Evolutionary conservation across 2,888 invertebrate genomes (phyloP), one percentile per base, ranked within the genome.

Genomic region (Schizotus pectinicornis): DNA sequence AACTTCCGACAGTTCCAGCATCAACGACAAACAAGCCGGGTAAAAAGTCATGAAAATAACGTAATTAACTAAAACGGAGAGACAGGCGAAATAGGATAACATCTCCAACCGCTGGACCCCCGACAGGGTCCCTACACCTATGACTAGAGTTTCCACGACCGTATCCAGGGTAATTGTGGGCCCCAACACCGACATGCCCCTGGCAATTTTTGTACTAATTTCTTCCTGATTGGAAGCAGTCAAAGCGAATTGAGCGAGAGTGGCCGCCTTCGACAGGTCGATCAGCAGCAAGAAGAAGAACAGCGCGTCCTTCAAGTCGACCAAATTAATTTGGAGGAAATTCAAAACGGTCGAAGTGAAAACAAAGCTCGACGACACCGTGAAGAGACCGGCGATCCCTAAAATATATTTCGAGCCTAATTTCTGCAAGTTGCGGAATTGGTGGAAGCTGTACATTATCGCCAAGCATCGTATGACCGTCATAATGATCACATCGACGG

Each of bases 11-110:
- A 89, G 85, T 84, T 97, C 95, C 11, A 95, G 85, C 48, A 95
- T 90, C 11, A 97, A 82, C 1, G 95, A 92, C 37, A 97, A 82
- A 71, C 94, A 95, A 6, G 96, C 94, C 1, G 96, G 96, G 78
- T 95, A 96, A 75, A 97, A 94, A 0, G 95, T 94, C 84, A 96
- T 93, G 71, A 97, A 95, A 13, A 95, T 94, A 45, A 95, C 80
- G 77, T 95, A 96, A 79, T 96, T 95, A 6, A 95, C 94, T 46
- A 95, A 80, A 37, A 95, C 89, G 2, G 95, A 94, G 67, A 96
- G 83, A 71, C 95, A 95, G 30, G 95, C 95, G 78, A 93, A 96
- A 54, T 90, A 91, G 74, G 95, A 95, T 69, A 96, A 86, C 60
- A 92, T 89, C 79, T 95, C 95, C 61, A 97, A 79, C 37, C 94